Conservation (phyloP, 1,140 invertebrate genomes). For the Calephelis virginiensis region DNA sequence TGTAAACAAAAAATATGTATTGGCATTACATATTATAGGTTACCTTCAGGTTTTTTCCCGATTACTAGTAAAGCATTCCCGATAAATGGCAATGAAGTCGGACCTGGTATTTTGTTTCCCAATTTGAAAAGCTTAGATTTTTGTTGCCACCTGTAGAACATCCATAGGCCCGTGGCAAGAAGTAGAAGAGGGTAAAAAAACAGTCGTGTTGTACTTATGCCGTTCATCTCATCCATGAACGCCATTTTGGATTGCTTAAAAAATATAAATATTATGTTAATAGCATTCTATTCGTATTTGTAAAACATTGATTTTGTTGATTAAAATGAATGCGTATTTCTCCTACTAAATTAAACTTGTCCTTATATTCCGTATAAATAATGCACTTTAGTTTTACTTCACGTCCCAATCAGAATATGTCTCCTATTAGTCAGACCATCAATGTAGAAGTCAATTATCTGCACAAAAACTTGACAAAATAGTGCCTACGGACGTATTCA, state of each 20-base stretch:
- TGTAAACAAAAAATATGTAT: too few species aligned
- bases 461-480: too few species aligned
- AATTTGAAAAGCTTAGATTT: slow-evolving; percentile 57
- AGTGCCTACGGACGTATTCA: too few species aligned
- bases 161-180: slow-evolving; percentile 45
- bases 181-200: slow-evolving; percentile 52
- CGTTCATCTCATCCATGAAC: slow-evolving; percentile 40
- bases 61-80: slow-evolving; percentile 79
- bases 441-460: too few species aligned
- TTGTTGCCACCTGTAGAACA: slow-evolving; percentile 61
- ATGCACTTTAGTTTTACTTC: too few species aligned
- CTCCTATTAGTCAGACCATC: too few species aligned
- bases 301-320: background rate
- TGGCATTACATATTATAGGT: background rate
- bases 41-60: slow-evolving; percentile 77
- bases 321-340: background rate
- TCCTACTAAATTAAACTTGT: too few species aligned
- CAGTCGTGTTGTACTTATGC: slow-evolving; percentile 33
- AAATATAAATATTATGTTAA: background rate
- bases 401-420: too few species aligned
- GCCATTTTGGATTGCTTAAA: slow-evolving; percentile 44
- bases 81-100: slow-evolving; percentile 77
- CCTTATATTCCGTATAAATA: too few species aligned
- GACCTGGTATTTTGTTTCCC: slow-evolving; percentile 77
- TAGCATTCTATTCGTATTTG: too few species aligned